phyloP scores from a whole-genome alignment of 2,888 invertebrate genomes.

The Nomada goodeniana region DNA sequence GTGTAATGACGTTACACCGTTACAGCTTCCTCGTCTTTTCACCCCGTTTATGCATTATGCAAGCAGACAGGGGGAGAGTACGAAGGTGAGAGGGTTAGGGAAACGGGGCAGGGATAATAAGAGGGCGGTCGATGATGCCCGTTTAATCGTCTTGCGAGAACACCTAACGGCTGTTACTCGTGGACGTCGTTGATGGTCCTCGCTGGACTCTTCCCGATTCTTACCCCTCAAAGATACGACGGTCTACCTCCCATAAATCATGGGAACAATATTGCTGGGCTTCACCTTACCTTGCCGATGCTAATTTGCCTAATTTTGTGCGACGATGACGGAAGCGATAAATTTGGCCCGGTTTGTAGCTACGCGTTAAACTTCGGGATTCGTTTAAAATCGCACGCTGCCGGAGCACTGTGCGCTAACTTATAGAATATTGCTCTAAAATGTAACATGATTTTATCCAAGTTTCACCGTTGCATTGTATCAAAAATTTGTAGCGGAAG shows the following conservation, averaged over 20 bases:
- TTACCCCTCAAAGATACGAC: background rate
- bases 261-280: background rate
- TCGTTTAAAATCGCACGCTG: too few relatives aligned
- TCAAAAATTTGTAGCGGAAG: too few relatives aligned
- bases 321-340: constrained; percentile 32
- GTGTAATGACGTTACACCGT: constrained; percentile 74
- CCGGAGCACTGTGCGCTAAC: too few relatives aligned
- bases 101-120: constrained; percentile 69
- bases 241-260: constrained; percentile 30
- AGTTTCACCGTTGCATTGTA: too few relatives aligned
- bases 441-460: too few relatives aligned
- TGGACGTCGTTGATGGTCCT: constrained; percentile 52
- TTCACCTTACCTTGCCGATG: background rate
- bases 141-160: constrained; percentile 73
- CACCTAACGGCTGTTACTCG: constrained; percentile 63
- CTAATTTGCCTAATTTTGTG: constrained; percentile 17
- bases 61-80: constrained; percentile 25
- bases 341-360: constrained; percentile 3
- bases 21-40: constrained; percentile 73
- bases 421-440: too few relatives aligned
- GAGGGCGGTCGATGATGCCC: constrained; percentile 70
- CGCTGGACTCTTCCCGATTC: constrained; percentile 29
- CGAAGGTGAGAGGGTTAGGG: constrained; percentile 26
- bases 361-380: background rate
- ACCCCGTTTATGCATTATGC: constrained; percentile 76